A percentile compares a stretch with the other conserved stretches of the same genome.
Conservation (phyloP, 1,140 invertebrate species). For the Protaetia brevitarsis region DNA sequence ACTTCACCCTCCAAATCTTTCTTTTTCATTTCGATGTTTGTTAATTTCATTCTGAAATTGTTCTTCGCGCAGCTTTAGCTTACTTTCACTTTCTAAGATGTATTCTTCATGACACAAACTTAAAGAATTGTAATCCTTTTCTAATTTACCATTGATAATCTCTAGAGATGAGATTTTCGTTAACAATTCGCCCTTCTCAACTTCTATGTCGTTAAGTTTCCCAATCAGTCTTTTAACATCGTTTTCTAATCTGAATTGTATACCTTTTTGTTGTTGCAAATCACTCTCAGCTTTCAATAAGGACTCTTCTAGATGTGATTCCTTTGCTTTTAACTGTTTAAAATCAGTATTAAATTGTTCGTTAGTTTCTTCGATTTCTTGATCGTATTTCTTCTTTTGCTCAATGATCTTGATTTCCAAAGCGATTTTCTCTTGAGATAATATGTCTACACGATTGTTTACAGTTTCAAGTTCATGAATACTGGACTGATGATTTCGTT, state of each 20-base stretch:
- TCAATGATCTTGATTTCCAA: constrained; percentile 24
- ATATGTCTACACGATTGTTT: not conserved
- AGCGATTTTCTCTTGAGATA: constrained; percentile 17
- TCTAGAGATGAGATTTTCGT: constrained; percentile 27
- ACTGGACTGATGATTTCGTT: constrained; percentile 24
- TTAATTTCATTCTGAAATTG: constrained; percentile 9
- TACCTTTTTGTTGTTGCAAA: constrained; percentile 24
- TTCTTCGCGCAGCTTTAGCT: constrained; percentile 21
- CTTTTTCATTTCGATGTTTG: constrained; percentile 10
- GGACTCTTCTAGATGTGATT: constrained; percentile 2
- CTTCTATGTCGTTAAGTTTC: constrained; percentile 10
- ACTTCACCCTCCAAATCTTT: constrained; percentile 19
- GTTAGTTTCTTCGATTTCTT: not conserved
- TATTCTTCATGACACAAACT: constrained; percentile 21
- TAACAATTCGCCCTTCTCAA: constrained; percentile 20
- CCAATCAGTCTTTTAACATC: constrained; percentile 3
- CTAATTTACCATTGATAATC: not conserved
- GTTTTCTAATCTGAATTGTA: constrained; percentile 11
- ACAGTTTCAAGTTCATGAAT: not conserved
- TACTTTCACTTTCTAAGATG: constrained; percentile 21
- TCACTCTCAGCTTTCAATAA: constrained; percentile 1
- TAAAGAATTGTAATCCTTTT: constrained; percentile 23
- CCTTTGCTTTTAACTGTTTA: constrained; percentile 7
- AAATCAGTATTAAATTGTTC: constrained; percentile 19
- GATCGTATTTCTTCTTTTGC: constrained; percentile 19